phyloP scores from a whole-genome alignment of 2,888 invertebrate species.

The Steinernema carpocapsae region DNA sequence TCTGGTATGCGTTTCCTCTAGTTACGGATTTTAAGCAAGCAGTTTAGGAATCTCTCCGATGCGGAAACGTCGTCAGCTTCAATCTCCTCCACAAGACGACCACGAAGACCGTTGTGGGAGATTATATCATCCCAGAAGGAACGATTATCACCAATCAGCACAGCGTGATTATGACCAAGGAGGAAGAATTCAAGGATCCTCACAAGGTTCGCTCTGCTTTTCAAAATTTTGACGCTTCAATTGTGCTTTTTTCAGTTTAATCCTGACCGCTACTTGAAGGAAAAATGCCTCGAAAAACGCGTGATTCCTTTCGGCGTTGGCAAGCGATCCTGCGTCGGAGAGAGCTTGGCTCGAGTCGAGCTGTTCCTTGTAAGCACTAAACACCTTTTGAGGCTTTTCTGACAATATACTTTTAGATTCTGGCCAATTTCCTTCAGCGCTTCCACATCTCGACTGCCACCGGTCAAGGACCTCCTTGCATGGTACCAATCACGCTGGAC shows the following conservation, averaged over 20 bases:
- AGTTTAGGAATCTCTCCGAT: neutral
- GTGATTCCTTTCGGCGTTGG: constrained; percentile 10
- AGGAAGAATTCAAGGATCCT: neutral
- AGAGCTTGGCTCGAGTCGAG: neutral
- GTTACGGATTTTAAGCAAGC: no score
- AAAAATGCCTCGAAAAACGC: neutral
- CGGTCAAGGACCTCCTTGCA: neutral
- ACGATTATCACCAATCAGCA: neutral
- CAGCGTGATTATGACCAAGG: neutral
- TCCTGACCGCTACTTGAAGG: neutral
- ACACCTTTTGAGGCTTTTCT: neutral
- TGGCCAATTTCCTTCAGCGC: neutral
- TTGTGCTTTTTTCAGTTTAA: neutral
- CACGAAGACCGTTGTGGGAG: neutral
- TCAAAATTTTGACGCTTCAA: neutral
- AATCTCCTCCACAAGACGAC: neutral
- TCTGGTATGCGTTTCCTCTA: neutral
- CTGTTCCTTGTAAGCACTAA: neutral
- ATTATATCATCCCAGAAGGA: neutral
- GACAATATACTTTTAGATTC: neutral
- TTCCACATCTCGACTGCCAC: neutral
- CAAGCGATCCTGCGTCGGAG: neutral
- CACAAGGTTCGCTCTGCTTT: neutral
- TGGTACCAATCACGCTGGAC: neutral
- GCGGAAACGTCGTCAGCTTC: neutral